Percentiles rank a stretch among this genome's conserved stretches.
These are phyloP conservation scores for Hipposideros armiger DNA, from an alignment of 2,113 vertebrate genomes.

Conservation along the genomic window DNA sequence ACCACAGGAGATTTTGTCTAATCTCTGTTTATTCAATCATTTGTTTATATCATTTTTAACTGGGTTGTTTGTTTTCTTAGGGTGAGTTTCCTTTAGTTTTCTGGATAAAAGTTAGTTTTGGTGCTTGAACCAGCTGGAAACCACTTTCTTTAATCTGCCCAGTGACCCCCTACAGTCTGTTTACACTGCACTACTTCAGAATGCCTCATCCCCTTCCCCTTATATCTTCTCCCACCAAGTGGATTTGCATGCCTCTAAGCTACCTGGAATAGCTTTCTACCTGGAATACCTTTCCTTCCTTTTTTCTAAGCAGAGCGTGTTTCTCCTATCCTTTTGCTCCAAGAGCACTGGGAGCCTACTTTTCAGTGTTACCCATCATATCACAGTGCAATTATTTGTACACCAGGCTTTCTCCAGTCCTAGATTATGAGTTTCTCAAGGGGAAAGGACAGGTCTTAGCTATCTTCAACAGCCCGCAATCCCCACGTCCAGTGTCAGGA, in stretches of 20 bases:
- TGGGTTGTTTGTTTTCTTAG: neutral
- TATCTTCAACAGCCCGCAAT: neutral
- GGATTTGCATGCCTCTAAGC: neutral
- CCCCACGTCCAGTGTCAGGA: neutral
- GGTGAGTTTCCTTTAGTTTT: neutral
- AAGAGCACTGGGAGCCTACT: neutral
- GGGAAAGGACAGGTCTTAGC: neutral
- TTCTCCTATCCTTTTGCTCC: neutral
- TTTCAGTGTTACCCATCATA: neutral
- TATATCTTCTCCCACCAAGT: neutral
- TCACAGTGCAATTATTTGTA: neutral
- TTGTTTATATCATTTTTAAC: neutral
- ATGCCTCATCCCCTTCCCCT: neutral
- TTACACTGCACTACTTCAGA: neutral
- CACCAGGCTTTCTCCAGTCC: neutral
- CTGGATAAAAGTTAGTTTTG: neutral
- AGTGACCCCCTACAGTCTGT: neutral
- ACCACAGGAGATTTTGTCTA: neutral
- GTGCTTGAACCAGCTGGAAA: neutral
- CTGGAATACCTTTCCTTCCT: neutral
- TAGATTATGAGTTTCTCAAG: neutral
- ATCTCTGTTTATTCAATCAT: neutral
- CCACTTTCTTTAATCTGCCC: neutral
- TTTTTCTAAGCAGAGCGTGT: neutral
- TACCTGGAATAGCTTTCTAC: neutral